Evolutionary conservation across 2,797 vertebrate genomes (phyloP), one percentile per base, ranked within the genome.

Genomic region (Carduelis carduelis): DNA sequence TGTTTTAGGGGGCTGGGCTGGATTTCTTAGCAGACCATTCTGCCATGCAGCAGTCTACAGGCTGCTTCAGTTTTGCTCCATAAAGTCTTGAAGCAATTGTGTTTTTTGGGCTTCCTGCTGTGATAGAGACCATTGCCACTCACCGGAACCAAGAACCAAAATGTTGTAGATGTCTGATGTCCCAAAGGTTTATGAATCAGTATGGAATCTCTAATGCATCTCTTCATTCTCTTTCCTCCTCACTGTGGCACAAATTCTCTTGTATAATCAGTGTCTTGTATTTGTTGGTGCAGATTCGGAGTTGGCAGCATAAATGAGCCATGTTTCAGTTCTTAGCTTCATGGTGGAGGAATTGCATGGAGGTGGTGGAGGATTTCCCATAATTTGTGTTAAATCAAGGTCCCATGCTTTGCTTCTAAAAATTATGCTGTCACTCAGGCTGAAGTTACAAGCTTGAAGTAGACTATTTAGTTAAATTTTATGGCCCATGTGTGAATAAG

Each of bases 11-110:
- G 35, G 0, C 30, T 55, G 53, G 37, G 13, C 14, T 70, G 8
- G 5, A 26, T 94, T 77, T 91, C n/a, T 76, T 69, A 23, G 19
- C n/a, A 61, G 77, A 61, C 19, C 12, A 34, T 90, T 88, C 53
- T 76, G 34, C 52, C 13, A 2, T 44, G 21, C 6, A 39, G 43
- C 27, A 80, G 20, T 12, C 65, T 87, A 17, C 16, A 55, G n/a
- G 9, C 37, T 81, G 23, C 56, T 87, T 70, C 32, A 53, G n/a
- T 63, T 94, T 65, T 82, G 22, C 23, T 77, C 41, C 10, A 5
- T 49, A 2, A 71, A 64, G 18, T 75, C 50, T 59, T 79, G 44
- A 82, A 79, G 74, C 50, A 55, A 3, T 72, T 59, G 12, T 35
- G 8, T 1, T 64, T 22, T 69, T 78, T 12, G 39, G 20, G 11